phyloP scores from a whole-genome alignment of 2,888 invertebrate genomes.

The Sympetrum striolatum region DNA sequence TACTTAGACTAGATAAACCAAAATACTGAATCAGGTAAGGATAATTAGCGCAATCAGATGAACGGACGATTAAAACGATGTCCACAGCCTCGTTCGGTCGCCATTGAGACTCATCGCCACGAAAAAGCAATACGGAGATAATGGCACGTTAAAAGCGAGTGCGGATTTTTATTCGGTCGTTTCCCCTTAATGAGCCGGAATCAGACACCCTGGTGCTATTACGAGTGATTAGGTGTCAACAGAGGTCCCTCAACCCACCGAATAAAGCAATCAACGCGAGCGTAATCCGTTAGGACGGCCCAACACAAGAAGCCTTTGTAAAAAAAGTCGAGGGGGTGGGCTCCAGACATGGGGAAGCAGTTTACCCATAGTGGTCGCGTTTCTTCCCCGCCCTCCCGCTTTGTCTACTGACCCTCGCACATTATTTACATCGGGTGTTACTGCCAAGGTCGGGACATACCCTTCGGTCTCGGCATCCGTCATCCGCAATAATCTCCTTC shows the following conservation, averaged over 20 bases:
- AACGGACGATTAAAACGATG: too few relatives aligned
- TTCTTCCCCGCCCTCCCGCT: not conserved
- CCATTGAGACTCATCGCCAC: too few relatives aligned
- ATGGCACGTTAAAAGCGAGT: too few relatives aligned
- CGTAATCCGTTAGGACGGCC: not conserved
- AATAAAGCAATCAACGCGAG: not conserved
- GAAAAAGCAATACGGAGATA: too few relatives aligned
- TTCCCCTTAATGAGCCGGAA: not conserved
- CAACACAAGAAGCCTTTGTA: not conserved
- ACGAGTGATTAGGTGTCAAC: not conserved
- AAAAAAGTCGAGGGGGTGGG: not conserved
- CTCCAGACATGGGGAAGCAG: not conserved
- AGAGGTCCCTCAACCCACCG: not conserved
- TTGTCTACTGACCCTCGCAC: constrained; percentile 3
- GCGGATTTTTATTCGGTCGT: too few relatives aligned
- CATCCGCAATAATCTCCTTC: not conserved
- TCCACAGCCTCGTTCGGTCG: too few relatives aligned
- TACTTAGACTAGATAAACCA: too few relatives aligned
- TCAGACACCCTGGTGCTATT: not conserved
- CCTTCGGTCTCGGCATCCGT: not conserved
- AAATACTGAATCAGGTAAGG: too few relatives aligned
- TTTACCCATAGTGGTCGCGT: not conserved
- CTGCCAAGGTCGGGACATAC: constrained; percentile 34
- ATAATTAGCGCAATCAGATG: too few relatives aligned
- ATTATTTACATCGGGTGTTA: constrained; percentile 20